Evolutionary conservation across 2,888 invertebrate genomes (phyloP).

Genomic region (Allygus modestus): DNA sequence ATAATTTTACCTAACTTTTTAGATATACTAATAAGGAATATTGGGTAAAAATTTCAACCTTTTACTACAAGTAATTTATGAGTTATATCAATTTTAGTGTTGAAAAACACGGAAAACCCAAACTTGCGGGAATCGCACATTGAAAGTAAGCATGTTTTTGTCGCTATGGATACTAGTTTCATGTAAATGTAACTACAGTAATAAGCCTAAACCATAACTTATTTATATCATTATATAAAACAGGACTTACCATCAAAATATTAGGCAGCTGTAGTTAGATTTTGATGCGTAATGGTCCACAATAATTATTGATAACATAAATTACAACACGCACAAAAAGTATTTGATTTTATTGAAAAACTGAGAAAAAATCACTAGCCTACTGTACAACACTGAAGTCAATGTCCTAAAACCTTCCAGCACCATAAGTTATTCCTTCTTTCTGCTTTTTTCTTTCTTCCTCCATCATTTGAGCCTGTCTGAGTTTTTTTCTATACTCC

Average conservation of each 20-base stretch:
- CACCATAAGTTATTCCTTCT: slow-evolving; percentile 53
- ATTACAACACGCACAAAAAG: slow-evolving; percentile 1
- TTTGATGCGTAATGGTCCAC: not conserved
- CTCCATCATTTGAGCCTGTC: slow-evolving; percentile 42
- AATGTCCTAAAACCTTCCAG: slow-evolving; percentile 35
- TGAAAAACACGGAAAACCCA: too few species aligned
- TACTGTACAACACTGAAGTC: not conserved
- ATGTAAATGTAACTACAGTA: not conserved
- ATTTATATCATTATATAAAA: not conserved
- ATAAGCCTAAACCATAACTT: not conserved
- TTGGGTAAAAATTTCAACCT: too few species aligned
- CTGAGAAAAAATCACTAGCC: slow-evolving; percentile 1
- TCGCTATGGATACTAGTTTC: not conserved
- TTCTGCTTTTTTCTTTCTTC: slow-evolving; percentile 35
- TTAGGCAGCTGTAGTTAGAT: not conserved
- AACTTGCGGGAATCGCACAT: too few species aligned
- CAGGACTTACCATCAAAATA: not conserved
- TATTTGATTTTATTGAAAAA: not conserved
- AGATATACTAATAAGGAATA: too few species aligned
- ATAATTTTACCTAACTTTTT: too few species aligned
- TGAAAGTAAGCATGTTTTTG: too few species aligned
- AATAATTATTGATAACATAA: too few species aligned
- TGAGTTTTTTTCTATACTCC: slow-evolving; percentile 43
- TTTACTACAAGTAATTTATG: too few species aligned
- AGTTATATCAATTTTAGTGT: too few species aligned